Conservation (phyloP, 2,888 invertebrate species). For the Amphipyra berbera region DNA sequence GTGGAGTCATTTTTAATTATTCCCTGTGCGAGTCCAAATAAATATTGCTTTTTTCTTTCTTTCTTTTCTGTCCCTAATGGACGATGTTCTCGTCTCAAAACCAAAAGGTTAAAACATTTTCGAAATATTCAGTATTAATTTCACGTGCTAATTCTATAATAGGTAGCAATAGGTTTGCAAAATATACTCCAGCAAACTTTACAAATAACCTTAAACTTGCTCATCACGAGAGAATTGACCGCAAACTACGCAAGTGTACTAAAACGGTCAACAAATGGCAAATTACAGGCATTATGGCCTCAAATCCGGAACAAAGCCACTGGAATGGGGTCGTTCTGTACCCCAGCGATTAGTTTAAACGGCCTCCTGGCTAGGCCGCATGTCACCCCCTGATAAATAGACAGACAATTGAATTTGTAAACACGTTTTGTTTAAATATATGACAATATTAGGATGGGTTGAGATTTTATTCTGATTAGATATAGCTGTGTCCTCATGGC, state of each 20-base stretch:
- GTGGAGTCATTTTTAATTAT: too few species aligned
- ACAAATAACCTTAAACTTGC: conserved; percentile 13
- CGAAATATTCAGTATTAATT: too few species aligned
- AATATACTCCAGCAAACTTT: not conserved
- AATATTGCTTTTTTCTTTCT: not conserved
- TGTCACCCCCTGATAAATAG: conserved; percentile 51
- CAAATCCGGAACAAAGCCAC: conserved; percentile 50
- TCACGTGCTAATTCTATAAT: too few species aligned
- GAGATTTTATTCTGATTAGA: too few species aligned
- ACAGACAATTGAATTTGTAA: conserved; percentile 41
- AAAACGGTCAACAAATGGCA: conserved; percentile 35
- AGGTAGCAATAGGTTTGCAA: too few species aligned
- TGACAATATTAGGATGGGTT: not conserved
- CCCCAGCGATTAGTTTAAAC: conserved; percentile 53
- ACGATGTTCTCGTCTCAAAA: too few species aligned
- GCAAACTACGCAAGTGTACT: conserved; percentile 34
- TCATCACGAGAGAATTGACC: conserved; percentile 32
- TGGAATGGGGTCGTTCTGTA: conserved; percentile 34
- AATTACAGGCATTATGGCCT: conserved; percentile 43
- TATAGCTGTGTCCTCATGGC: too few species aligned
- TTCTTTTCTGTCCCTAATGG: too few species aligned
- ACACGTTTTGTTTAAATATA: conserved; percentile 24
- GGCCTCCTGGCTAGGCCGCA: conserved; percentile 15
- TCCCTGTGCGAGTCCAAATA: too few species aligned
- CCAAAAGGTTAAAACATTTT: too few species aligned